Evolutionary conservation across 2,888 invertebrate species (phyloP).

Genomic region (Synergus umbraculus): DNA sequence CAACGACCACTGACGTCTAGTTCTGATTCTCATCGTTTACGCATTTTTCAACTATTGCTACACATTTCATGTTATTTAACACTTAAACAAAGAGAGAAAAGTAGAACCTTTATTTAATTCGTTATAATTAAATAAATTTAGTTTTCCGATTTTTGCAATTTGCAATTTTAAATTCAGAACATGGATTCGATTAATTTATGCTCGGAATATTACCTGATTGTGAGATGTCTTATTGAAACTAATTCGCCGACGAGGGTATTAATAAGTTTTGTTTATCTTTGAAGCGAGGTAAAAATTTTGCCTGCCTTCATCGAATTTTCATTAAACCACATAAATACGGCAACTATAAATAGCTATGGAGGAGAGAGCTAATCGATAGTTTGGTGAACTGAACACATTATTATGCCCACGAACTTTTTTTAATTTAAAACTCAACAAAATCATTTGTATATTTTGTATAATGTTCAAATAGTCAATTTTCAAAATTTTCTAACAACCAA

Average conservation of each 20-base stretch:
- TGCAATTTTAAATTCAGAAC: slow-evolving; percentile 12
- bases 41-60: background rate
- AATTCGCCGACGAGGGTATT: background rate
- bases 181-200: background rate
- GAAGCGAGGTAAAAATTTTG: slow-evolving; percentile 19
- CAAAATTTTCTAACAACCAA: no score
- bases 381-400: slow-evolving; percentile 40
- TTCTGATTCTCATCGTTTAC: background rate
- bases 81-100: no score
- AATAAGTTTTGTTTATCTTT: slow-evolving; percentile 26
- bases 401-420: slow-evolving; percentile 33
- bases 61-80: background rate
- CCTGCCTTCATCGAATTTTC: slow-evolving; percentile 31
- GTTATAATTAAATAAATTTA: no score
- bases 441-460: background rate
- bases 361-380: slow-evolving; percentile 35
- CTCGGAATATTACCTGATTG: background rate
- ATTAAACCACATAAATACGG: slow-evolving; percentile 35
- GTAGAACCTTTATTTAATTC: no score
- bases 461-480: no score
- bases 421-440: slow-evolving; percentile 4
- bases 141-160: background rate
- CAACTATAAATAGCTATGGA: slow-evolving; percentile 39
- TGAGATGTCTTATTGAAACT: slow-evolving; percentile 11
- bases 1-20: background rate